Conservation (phyloP, 1,140 invertebrate genomes). For the Pissodes strobi region DNA sequence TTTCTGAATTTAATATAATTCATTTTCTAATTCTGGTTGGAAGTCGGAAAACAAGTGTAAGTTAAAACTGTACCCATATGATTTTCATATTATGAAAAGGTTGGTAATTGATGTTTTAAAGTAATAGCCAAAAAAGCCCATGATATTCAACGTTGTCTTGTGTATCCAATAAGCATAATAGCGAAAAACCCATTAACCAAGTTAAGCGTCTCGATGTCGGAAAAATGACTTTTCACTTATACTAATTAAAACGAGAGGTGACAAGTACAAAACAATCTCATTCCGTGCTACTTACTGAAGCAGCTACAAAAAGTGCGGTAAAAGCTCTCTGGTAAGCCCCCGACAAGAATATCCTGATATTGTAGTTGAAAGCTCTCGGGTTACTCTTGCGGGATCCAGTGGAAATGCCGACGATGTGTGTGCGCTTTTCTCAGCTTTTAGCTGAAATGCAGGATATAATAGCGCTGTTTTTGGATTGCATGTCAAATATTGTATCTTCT, state of each 20-base stretch:
- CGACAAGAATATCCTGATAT: constrained; percentile 14
- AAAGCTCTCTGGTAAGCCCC: not conserved
- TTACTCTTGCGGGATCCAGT: not conserved
- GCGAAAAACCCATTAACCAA: too few relatives aligned
- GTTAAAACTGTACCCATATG: too few relatives aligned
- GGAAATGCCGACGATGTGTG: not conserved
- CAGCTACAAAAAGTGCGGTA: constrained; percentile 4
- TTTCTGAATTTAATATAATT: too few relatives aligned
- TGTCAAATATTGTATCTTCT: not conserved
- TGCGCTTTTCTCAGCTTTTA: constrained; percentile 2
- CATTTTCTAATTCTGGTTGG: too few relatives aligned
- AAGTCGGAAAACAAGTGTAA: too few relatives aligned
- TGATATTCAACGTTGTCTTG: too few relatives aligned
- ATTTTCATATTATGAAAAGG: too few relatives aligned
- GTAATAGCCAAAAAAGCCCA: too few relatives aligned
- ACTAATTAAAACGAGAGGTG: constrained; percentile 11
- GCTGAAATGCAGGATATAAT: not conserved
- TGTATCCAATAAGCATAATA: too few relatives aligned
- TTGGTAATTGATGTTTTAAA: too few relatives aligned
- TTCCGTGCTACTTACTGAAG: not conserved
- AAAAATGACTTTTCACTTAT: constrained; percentile 3
- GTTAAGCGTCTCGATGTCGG: not conserved
- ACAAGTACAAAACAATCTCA: constrained; percentile 10
- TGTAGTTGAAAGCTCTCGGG: constrained; percentile 9
- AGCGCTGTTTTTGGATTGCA: not conserved